Percentiles rank a stretch among this genome's conserved stretches.
Conservation (phyloP, 2,888 invertebrate genomes). For the Spilarctia lutea region DNA sequence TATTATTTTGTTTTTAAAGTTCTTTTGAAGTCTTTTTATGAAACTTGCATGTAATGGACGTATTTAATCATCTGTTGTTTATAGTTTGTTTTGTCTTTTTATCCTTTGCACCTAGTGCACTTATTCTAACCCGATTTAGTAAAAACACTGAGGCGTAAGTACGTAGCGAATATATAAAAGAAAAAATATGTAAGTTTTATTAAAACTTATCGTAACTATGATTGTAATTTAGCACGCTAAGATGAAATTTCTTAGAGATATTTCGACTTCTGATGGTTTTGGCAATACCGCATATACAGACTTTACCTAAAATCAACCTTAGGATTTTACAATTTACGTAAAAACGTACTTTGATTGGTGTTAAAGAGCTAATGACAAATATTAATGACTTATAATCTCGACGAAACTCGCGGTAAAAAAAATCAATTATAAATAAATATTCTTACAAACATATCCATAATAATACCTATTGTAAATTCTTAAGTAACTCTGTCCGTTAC, state of each 20-base stretch:
- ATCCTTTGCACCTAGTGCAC: neutral
- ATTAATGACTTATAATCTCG: neutral
- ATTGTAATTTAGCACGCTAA: no score
- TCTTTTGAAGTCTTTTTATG: neutral
- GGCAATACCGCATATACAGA: no score
- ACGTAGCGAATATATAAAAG: neutral
- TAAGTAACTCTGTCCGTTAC: no score
- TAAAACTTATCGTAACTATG: neutral
- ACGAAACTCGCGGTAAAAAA: no score
- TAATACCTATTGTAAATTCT: no score
- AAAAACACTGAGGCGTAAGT: no score
- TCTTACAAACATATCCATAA: no score
- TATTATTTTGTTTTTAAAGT: conserved; percentile 6
- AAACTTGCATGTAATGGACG: neutral
- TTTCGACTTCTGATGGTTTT: no score
- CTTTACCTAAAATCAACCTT: neutral
- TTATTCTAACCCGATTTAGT: no score
- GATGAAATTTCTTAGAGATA: no score
- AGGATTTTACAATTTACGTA: neutral
- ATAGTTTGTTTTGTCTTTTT: neutral
- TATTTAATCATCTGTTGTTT: neutral
- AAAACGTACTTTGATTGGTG: neutral
- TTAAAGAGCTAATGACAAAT: neutral
- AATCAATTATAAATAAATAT: no score
- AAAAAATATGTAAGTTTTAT: neutral